These are phyloP conservation scores for Coelopa frigida DNA, from an alignment of 1,140 invertebrate species.

Conservation along the genomic window DNA sequence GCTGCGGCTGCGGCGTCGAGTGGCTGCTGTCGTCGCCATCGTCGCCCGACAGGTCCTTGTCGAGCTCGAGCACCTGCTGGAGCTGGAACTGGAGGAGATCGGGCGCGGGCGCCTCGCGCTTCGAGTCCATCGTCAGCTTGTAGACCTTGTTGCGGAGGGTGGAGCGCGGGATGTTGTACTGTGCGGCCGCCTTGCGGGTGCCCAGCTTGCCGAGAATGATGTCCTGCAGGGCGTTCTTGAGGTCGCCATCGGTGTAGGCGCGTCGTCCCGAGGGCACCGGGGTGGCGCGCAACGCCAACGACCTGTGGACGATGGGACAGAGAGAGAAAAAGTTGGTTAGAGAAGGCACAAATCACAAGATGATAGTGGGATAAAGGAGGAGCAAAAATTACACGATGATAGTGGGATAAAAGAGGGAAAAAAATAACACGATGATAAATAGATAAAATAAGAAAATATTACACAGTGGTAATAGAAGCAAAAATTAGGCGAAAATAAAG, in stretches of 20 bases:
- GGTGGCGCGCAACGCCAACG: conserved; percentile 41
- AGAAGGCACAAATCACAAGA: too few relatives aligned
- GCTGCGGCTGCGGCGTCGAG: conserved; percentile 24
- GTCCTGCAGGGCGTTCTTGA: conserved; percentile 81
- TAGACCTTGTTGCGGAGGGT: conserved; percentile 92
- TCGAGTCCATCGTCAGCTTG: conserved; percentile 69
- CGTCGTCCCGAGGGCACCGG: conserved; percentile 46
- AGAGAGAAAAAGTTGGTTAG: too few relatives aligned
- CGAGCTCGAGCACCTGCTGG: conserved; percentile 48
- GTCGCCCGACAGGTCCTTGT: conserved; percentile 56
- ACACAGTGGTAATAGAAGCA: too few relatives aligned
- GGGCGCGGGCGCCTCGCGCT: conserved; percentile 51
- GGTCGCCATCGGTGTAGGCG: conserved; percentile 86
- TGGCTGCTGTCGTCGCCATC: conserved; percentile 30
- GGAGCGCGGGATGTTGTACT: conserved; percentile 92
- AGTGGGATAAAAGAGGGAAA: too few relatives aligned
- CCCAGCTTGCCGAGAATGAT: conserved; percentile 88
- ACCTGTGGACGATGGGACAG: too few relatives aligned
- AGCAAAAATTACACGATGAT: too few relatives aligned
- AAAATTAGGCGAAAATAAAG: too few relatives aligned
- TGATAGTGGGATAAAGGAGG: too few relatives aligned
- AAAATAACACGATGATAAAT: too few relatives aligned
- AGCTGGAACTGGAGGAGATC: conserved; percentile 45
- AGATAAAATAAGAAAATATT: too few relatives aligned
- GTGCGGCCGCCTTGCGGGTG: conserved; percentile 82